Percentiles rank a stretch among this genome's conserved stretches.
Conservation (phyloP, 2,113 vertebrate species). For the Triplophysa dalaica region DNA sequence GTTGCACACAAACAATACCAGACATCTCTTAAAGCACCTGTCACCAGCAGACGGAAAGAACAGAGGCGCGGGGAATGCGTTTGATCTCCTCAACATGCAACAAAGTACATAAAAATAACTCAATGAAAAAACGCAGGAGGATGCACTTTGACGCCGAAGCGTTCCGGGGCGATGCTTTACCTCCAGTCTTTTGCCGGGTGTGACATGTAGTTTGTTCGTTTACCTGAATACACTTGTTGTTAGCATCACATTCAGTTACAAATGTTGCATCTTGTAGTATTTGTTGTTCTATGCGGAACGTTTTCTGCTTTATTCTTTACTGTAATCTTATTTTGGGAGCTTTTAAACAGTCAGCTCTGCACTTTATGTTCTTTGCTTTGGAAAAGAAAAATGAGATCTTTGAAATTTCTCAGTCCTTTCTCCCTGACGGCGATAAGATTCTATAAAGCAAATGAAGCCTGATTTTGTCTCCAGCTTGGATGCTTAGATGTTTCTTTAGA, state of each 20-base stretch:
- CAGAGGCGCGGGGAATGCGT: constrained; percentile 40
- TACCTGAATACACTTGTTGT: constrained; percentile 15
- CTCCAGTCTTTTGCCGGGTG: constrained; percentile 19
- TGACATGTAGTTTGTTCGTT: constrained; percentile 26
- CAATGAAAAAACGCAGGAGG: constrained; percentile 11
- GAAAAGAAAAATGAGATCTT: too few relatives aligned
- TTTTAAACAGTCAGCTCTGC: background rate
- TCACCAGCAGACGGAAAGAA: constrained; percentile 62
- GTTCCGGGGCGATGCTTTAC: constrained; percentile 28
- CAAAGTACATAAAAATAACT: constrained; percentile 42
- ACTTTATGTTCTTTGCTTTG: too few relatives aligned
- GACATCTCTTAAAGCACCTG: constrained; percentile 70
- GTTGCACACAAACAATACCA: constrained; percentile 66
- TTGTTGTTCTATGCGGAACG: constrained; percentile 10
- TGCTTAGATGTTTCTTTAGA: too few relatives aligned
- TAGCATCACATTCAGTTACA: background rate
- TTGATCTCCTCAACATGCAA: constrained; percentile 57
- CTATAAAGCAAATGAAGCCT: too few relatives aligned
- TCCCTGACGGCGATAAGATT: background rate
- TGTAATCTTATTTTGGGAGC: constrained; percentile 11
- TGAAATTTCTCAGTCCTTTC: too few relatives aligned
- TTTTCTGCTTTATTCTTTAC: constrained; percentile 2
- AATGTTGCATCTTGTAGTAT: constrained; percentile 2
- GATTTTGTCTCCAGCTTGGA: too few relatives aligned
- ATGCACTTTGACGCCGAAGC: background rate